Conservation (phyloP, 1,140 invertebrate genomes). For the Nomia melanderi region DNA sequence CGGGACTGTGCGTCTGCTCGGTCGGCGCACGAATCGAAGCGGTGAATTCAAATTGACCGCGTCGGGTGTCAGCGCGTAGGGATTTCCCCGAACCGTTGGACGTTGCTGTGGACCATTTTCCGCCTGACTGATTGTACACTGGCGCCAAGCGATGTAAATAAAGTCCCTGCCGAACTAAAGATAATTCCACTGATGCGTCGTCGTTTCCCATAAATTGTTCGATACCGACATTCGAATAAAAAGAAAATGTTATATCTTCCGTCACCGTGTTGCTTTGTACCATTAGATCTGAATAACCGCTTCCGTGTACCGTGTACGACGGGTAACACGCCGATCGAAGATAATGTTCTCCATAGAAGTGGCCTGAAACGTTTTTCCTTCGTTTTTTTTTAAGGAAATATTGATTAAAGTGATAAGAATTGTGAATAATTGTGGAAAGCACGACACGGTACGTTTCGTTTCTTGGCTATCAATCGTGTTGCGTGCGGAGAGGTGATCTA, state of each 20-base stretch:
- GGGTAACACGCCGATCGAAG: background rate
- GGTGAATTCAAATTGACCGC: slow-evolving; percentile 44
- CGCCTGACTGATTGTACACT: slow-evolving; percentile 4
- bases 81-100: slow-evolving; percentile 25
- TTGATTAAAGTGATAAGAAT: slow-evolving; percentile 4
- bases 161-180: background rate
- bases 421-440: slow-evolving; percentile 7
- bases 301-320: background rate
- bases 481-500: background rate
- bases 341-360: background rate
- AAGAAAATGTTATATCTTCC: too few relatives aligned
- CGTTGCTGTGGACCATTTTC: background rate
- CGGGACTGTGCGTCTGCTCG: slow-evolving; percentile 14
- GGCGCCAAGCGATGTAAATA: background rate
- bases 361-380: background rate
- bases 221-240: too few relatives aligned
- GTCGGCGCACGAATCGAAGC: background rate
- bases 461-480: background rate
- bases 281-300: too few relatives aligned
- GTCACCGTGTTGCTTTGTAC: background rate
- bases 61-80: background rate
- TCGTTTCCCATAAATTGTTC: too few relatives aligned
- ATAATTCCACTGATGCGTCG: background rate
- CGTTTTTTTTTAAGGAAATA: slow-evolving; percentile 14
- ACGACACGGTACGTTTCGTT: background rate